These are phyloP conservation scores for Malurus alboscapulatus DNA, from an alignment of 2,113 vertebrate species.

Conservation along the genomic window DNA sequence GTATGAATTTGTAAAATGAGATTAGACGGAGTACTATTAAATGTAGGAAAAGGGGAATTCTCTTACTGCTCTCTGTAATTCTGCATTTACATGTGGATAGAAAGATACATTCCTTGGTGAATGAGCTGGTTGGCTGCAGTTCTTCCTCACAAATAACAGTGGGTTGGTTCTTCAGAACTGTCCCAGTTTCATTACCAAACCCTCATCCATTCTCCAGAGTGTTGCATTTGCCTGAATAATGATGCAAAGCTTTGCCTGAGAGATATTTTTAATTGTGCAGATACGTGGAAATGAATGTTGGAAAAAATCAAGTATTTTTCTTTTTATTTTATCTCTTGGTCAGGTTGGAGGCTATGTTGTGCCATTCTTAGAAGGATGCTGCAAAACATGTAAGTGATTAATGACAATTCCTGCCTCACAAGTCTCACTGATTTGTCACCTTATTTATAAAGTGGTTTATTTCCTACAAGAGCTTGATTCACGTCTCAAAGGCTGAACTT, in stretches of 20 bases:
- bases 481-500: neutral
- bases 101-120: neutral
- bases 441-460: neutral
- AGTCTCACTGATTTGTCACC: neutral
- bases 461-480: neutral
- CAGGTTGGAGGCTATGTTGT: conserved; percentile 91
- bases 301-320: neutral
- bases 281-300: neutral
- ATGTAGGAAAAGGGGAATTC: neutral
- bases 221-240: neutral
- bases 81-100: neutral
- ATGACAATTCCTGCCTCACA: neutral
- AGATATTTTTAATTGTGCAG: neutral
- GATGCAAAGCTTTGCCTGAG: neutral
- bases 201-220: neutral
- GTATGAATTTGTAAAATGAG: neutral
- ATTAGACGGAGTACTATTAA: neutral
- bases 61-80: neutral
- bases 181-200: neutral
- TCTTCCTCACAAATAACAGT: neutral
- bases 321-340: conserved; percentile 2
- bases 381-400: conserved; percentile 91
- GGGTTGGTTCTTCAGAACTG: neutral
- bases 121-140: neutral
- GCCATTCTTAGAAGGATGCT: conserved; percentile 95